Conservation (phyloP, 2,888 invertebrate species). For the Trachelus tabidus region DNA sequence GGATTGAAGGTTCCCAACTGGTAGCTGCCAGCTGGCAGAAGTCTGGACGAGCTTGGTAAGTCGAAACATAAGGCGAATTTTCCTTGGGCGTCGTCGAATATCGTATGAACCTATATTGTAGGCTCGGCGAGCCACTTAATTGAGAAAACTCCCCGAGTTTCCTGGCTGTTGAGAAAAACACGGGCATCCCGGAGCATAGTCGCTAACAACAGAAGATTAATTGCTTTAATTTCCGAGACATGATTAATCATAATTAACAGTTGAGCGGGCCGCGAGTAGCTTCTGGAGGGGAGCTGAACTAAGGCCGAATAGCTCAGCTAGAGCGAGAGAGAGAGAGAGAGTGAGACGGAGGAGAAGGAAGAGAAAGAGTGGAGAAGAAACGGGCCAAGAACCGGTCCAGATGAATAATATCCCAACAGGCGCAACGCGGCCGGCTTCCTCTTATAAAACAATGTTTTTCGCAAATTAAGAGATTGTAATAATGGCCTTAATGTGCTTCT, state of each 20-base stretch:
- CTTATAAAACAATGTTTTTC: slow-evolving; percentile 47
- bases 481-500: slow-evolving; percentile 56
- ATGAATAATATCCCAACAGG: slow-evolving; percentile 20
- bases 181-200: slow-evolving; percentile 5
- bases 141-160: slow-evolving; percentile 7
- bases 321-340: neutral
- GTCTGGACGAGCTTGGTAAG: too few species aligned
- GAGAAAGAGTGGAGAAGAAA: neutral
- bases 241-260: slow-evolving; percentile 64
- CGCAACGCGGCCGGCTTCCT: slow-evolving; percentile 18
- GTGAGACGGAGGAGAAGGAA: neutral
- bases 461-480: slow-evolving; percentile 64
- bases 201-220: slow-evolving; percentile 53
- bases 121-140: slow-evolving; percentile 8
- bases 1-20: too few species aligned
- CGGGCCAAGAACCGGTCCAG: slow-evolving; percentile 4
- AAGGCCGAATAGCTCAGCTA: neutral
- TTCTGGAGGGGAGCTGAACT: neutral
- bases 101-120: neutral
- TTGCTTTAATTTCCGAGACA: slow-evolving; percentile 62
- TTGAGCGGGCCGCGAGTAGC: slow-evolving; percentile 8
- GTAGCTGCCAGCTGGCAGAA: too few species aligned
- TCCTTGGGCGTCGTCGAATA: too few species aligned
- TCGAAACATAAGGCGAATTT: too few species aligned
- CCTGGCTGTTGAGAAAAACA: slow-evolving; percentile 6